A percentile compares a stretch with the other conserved stretches of the same genome.
These are phyloP conservation scores for Hucho hucho DNA, from an alignment of 2,113 vertebrate genomes.

Conservation along the genomic window DNA sequence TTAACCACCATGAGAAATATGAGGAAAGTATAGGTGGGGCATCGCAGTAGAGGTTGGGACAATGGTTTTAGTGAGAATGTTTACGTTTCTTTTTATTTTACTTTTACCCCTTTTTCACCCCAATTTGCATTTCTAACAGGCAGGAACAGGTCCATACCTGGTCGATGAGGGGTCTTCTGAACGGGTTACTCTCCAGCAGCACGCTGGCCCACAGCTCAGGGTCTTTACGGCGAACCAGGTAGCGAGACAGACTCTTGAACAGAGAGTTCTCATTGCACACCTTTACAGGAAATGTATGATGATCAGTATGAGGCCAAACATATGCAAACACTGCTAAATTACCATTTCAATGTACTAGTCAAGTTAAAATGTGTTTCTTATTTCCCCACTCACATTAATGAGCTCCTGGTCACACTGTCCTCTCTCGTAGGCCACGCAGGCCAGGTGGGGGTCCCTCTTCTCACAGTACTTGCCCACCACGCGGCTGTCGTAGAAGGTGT, in stretches of 20 bases:
- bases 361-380: background rate
- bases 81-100: background rate
- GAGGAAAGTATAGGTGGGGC: too few relatives aligned
- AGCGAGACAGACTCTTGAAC: constrained; percentile 97
- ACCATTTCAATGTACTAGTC: background rate
- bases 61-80: background rate
- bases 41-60: background rate
- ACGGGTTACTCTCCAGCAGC: constrained; percentile 94
- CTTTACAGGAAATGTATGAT: constrained; percentile 56
- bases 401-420: constrained; percentile 97
- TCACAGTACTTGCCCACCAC: constrained; percentile 99
- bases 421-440: constrained; percentile 96
- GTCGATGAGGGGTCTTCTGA: constrained; percentile 93
- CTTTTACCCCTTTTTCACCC: background rate
- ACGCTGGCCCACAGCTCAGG: constrained; percentile 97
- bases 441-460: constrained; percentile 97
- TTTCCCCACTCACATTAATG: constrained; percentile 83
- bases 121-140: background rate
- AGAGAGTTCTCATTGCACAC: constrained; percentile 99
- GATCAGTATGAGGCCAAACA: background rate
- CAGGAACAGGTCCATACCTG: constrained; percentile 74
- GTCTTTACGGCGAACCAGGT: constrained; percentile 94
- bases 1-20: background rate
- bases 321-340: background rate
- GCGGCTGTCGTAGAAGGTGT: constrained; percentile 94